These are phyloP conservation scores for Leptestheria dahalacensis DNA, from an alignment of 1,140 invertebrate species.

Conservation along the genomic window DNA sequence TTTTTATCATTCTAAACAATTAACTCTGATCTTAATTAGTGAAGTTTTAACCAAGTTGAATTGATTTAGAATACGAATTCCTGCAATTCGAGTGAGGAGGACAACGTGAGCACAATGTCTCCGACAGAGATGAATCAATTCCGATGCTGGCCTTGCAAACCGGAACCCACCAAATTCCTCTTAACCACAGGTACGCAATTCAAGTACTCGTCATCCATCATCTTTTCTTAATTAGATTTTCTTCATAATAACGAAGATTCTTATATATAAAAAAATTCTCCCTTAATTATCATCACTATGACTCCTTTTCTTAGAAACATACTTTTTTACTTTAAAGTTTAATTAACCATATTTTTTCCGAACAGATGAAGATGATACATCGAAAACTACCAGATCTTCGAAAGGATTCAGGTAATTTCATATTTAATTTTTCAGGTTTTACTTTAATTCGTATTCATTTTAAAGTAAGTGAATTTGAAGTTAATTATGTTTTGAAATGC, in stretches of 20 bases:
- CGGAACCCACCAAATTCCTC: constrained; percentile 7
- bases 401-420: not conserved
- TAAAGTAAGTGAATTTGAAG: too few species aligned
- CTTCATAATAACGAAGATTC: not conserved
- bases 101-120: constrained; percentile 7
- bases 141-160: constrained; percentile 3
- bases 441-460: too few species aligned
- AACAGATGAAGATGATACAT: not conserved
- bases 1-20: not conserved
- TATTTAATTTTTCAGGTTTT: too few species aligned
- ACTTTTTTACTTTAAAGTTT: not conserved
- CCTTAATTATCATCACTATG: too few species aligned
- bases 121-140: constrained; percentile 7
- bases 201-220: not conserved
- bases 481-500: too few species aligned
- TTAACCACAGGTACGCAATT: not conserved
- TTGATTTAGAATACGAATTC: not conserved
- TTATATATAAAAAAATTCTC: not conserved
- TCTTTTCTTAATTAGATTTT: not conserved
- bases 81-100: constrained; percentile 5
- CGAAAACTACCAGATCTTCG: not conserved
- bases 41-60: too few species aligned
- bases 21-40: too few species aligned
- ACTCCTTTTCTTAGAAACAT: too few species aligned
- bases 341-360: too few species aligned